Percentiles rank a stretch among this genome's conserved stretches.
Evolutionary conservation across 2,888 invertebrate species (phyloP).

Genomic region (Parelbella ahira): DNA sequence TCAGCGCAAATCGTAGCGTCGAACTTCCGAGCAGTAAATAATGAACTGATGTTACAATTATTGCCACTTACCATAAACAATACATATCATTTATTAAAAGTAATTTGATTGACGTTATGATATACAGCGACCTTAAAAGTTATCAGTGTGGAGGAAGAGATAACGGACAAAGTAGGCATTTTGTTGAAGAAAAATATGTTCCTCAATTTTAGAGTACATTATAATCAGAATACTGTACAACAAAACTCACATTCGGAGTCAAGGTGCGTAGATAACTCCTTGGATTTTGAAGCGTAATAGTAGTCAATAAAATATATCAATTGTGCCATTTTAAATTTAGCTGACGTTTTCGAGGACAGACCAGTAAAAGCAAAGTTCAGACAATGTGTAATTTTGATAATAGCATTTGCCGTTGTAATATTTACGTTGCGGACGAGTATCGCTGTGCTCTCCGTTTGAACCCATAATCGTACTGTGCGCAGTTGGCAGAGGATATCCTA

Average conservation of each 20-base stretch:
- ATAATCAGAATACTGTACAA: no score
- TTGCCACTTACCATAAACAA: constrained; percentile 10
- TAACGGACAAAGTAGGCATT: background rate
- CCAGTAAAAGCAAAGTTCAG: no score
- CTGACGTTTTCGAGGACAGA: no score
- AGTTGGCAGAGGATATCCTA: constrained; percentile 21
- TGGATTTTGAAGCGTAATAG: no score
- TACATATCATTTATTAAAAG: constrained; percentile 15
- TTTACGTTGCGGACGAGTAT: constrained; percentile 14
- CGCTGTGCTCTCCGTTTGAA: constrained; percentile 4
- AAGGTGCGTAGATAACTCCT: no score
- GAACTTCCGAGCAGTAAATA: constrained; percentile 55
- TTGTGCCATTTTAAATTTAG: no score
- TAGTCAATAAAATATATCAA: no score
- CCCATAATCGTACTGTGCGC: constrained; percentile 14
- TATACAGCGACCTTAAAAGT: constrained; percentile 19
- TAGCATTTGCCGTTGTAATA: constrained; percentile 2
- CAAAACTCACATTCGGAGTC: no score
- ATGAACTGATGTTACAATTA: constrained; percentile 31
- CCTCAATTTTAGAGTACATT: no score
- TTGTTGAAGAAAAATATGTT: no score
- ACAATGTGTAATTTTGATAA: constrained; percentile 11
- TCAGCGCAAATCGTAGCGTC: constrained; percentile 57
- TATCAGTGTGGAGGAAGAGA: constrained; percentile 19
- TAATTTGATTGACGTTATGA: constrained; percentile 17